phyloP scores from a whole-genome alignment of 2,113 vertebrate species.

The Rhagologus leucostigma region DNA sequence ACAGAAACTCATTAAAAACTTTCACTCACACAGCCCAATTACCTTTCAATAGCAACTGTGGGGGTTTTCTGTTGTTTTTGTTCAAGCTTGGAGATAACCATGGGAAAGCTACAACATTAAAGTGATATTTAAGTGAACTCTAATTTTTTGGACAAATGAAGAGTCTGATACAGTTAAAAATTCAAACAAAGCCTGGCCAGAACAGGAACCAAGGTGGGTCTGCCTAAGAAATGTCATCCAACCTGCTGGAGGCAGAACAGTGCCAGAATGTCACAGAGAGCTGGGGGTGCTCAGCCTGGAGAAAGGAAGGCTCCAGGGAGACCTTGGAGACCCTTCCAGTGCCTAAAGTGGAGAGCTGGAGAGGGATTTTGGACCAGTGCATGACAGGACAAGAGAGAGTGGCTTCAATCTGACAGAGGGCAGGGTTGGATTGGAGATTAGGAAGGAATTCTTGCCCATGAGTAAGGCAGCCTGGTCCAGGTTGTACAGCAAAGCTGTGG shows the following conservation, averaged over 20 bases:
- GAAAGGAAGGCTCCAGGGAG: background rate
- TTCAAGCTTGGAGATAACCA: background rate
- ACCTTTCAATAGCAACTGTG: background rate
- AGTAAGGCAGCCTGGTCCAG: too few relatives aligned
- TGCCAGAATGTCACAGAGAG: background rate
- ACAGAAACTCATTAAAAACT: background rate
- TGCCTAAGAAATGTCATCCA: background rate
- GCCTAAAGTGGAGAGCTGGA: background rate
- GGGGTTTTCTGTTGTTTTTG: background rate
- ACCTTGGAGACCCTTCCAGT: background rate
- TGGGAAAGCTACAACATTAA: background rate
- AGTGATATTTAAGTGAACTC: background rate
- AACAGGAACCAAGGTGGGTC: background rate
- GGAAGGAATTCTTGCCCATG: background rate
- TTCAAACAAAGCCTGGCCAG: background rate
- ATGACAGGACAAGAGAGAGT: background rate
- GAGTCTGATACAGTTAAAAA: background rate
- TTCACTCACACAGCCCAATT: background rate
- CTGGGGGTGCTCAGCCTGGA: background rate
- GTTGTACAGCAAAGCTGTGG: background rate
- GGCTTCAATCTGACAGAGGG: background rate
- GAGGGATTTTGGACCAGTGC: background rate
- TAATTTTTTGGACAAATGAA: background rate
- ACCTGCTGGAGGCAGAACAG: background rate
- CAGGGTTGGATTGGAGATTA: background rate